These are phyloP conservation scores for Pseudolaguvia tuberculata DNA, from an alignment of 2,113 vertebrate genomes.

Conservation along the genomic window DNA sequence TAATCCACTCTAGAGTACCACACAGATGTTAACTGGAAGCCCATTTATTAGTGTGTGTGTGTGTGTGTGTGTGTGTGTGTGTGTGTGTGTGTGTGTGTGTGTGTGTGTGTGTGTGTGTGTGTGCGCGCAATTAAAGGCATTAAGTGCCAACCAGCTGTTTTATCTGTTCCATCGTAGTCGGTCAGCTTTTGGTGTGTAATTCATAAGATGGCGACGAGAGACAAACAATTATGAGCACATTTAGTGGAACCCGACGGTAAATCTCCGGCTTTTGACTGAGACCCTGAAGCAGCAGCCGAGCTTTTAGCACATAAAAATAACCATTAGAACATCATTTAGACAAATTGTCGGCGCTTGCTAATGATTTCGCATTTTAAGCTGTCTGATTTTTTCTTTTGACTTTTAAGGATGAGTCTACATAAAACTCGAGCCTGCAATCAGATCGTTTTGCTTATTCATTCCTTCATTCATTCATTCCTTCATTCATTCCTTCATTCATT, in stretches of 20 bases:
- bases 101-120: neutral
- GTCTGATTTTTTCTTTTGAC: no score
- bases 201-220: constrained; percentile 28
- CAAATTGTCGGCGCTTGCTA: neutral
- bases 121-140: constrained; percentile 38
- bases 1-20: constrained; percentile 34
- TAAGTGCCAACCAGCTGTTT: constrained; percentile 48
- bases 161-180: constrained; percentile 24
- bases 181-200: constrained; percentile 16
- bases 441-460: no score
- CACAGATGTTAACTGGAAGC: constrained; percentile 43
- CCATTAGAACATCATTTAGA: constrained; percentile 2
- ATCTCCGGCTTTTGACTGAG: neutral
- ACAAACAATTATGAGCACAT: neutral
- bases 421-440: no score
- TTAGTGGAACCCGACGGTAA: constrained; percentile 10
- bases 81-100: neutral
- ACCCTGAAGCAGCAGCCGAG: constrained; percentile 15
- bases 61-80: neutral
- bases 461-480: no score
- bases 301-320: constrained; percentile 1
- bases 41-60: neutral
- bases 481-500: no score
- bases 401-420: no score
- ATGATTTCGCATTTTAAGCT: no score